A percentile compares a stretch with the other conserved stretches of the same genome.
Evolutionary conservation across 2,888 invertebrate genomes (phyloP).

Genomic region (Dioctria rufipes): DNA sequence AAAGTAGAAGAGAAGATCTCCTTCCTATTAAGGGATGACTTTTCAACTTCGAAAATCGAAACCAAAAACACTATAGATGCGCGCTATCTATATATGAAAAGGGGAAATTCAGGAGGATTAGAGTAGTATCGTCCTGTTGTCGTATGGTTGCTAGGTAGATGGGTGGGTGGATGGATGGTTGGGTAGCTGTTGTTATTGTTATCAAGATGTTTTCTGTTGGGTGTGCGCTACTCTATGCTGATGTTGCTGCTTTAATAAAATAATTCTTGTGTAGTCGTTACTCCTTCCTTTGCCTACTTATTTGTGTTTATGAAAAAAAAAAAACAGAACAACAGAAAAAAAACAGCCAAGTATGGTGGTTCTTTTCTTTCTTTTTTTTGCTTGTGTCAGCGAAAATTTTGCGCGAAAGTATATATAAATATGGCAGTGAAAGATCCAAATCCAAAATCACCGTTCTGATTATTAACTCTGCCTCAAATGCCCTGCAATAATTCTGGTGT

Average conservation of each 20-base stretch:
- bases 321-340: no score
- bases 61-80: background rate
- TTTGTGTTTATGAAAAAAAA: background rate
- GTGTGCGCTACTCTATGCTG: background rate
- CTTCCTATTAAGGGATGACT: constrained; percentile 6
- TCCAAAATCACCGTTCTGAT: no score
- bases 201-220: background rate
- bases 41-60: constrained; percentile 44
- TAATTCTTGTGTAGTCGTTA: background rate
- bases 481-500: no score
- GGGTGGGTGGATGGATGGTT: background rate
- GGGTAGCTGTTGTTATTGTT: background rate
- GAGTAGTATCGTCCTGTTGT: background rate
- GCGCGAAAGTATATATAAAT: no score
- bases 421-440: no score
- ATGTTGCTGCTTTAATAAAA: background rate
- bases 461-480: no score
- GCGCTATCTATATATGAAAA: no score
- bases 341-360: background rate
- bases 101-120: constrained; percentile 16
- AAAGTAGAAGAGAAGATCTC: no score
- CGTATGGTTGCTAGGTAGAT: background rate
- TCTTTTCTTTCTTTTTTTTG: background rate
- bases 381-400: background rate
- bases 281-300: background rate